A percentile compares a stretch with the other conserved stretches of the same genome.
Evolutionary conservation across 2,888 invertebrate species (phyloP).

Genomic region (Bimastos eiseni): DNA sequence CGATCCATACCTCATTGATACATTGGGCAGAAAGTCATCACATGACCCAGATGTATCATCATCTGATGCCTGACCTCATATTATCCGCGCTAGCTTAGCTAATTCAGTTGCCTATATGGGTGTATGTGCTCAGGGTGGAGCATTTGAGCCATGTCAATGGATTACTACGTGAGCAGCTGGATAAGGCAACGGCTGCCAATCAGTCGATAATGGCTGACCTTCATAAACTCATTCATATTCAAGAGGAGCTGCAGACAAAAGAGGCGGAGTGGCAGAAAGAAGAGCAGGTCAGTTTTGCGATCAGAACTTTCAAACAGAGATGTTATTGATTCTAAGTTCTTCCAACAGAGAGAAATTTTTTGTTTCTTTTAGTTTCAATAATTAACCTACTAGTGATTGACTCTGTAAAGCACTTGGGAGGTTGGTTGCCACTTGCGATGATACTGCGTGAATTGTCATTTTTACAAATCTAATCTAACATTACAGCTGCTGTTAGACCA

Average conservation of each 20-base stretch:
- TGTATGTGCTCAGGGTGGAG: conserved; percentile 36
- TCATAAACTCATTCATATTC: conserved; percentile 79
- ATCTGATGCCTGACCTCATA: background rate
- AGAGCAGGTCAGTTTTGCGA: conserved; percentile 71
- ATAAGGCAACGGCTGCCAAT: conserved; percentile 88
- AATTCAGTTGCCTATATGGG: background rate
- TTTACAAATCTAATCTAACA: too few relatives aligned
- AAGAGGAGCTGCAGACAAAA: conserved; percentile 85
- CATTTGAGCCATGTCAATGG: conserved; percentile 80
- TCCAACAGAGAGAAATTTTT: too few relatives aligned
- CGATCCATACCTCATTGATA: background rate
- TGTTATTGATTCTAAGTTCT: too few relatives aligned
- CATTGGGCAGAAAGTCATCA: background rate
- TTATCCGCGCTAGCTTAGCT: background rate
- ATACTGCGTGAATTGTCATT: too few relatives aligned
- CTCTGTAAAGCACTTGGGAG: too few relatives aligned
- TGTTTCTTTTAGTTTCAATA: too few relatives aligned
- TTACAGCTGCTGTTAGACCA: too few relatives aligned
- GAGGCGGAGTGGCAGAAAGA: conserved; percentile 95
- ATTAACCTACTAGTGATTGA: too few relatives aligned
- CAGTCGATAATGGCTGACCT: conserved; percentile 86
- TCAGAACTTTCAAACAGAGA: too few relatives aligned
- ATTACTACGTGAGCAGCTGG: conserved; percentile 82
- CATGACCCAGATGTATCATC: background rate
- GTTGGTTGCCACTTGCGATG: too few relatives aligned